Evolutionary conservation across 2,797 vertebrate species (phyloP).

Genomic region (Sparidentex hasta): DNA sequence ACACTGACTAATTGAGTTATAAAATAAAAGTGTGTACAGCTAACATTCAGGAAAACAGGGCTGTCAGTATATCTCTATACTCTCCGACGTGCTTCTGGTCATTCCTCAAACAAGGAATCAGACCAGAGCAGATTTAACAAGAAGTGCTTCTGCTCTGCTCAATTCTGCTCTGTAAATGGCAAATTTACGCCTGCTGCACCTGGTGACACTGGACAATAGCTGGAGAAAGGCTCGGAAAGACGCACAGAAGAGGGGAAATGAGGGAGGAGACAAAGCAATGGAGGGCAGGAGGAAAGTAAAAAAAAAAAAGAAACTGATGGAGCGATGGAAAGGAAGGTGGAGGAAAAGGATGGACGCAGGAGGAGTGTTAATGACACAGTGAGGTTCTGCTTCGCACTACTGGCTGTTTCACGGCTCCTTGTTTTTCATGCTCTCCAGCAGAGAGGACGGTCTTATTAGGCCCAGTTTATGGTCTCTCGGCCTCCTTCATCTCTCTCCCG

Average conservation of each 20-base stretch:
- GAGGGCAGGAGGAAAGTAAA: conserved; percentile 19
- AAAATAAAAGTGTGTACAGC: not conserved
- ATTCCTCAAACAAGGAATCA: conserved; percentile 30
- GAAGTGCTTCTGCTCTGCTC: conserved; percentile 39
- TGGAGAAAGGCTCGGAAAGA: not conserved
- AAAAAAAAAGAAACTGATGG: conserved; percentile 19
- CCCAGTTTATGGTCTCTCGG: conserved; percentile 56
- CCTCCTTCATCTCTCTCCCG: conserved; percentile 53
- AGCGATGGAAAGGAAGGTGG: conserved; percentile 16
- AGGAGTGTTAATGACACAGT: conserved; percentile 60
- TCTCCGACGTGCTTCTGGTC: not conserved
- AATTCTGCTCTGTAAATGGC: conserved; percentile 34
- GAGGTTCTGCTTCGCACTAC: conserved; percentile 50
- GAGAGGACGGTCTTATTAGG: conserved; percentile 63
- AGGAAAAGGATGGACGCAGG: conserved; percentile 19
- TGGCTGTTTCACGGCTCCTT: conserved; percentile 67
- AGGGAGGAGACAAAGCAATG: not conserved
- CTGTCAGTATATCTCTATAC: too few relatives aligned
- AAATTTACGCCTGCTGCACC: conserved; percentile 47
- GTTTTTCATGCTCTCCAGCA: conserved; percentile 71
- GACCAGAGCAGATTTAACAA: conserved; percentile 47
- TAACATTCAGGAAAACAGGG: too few relatives aligned
- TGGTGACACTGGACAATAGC: conserved; percentile 27
- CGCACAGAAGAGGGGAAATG: not conserved
- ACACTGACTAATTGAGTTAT: too few relatives aligned